Base-by-base conservation (phyloP, 2,797 vertebrate genomes). In the Anisognathus igniventris region DNA sequence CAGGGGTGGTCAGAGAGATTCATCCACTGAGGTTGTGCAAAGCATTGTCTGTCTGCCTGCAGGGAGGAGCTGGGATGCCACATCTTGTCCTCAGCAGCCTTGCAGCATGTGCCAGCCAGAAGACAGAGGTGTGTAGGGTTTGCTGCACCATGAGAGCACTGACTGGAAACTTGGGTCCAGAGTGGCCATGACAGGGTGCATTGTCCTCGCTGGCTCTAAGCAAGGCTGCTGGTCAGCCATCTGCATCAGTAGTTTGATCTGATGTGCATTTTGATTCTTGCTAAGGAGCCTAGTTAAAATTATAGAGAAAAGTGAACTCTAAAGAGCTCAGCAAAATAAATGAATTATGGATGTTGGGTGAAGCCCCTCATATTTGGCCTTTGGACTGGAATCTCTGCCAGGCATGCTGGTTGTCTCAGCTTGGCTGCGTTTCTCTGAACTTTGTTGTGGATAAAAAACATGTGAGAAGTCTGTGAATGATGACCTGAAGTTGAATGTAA, bases 141-240 rank as follows among this genome's bases (percentile, higher is more conserved):
- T 82, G 37, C 40, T 81, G 44, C 6, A 12, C 3, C 0, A 7
- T 31, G 10, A 33, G 28, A 71, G 13, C n/a, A 3, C 4, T 1
- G 1, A 3, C 47, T 62, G 40, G 71, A 40, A 25, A 1, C 4
- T 1, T 5, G 2, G 11, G 35, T 81, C 44, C 33, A 6, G 40
- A 56, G 60, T 2, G 10, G 4, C 24, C 13, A 0, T n/a, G 28
- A 20, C 40, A 39, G 9, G 18, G 10, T 44, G 5, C 0, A 0
- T 50, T 86, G 74, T 75, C 30, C 58, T 65, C 0, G 0, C 47
- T 4, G 3, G 14, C 44, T 79, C 27, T 48, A 42, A 48, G 44
- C 51, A 33, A 53, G 33, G 48, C 23, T 88, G 15, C 31, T 73
- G 53, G 21, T 73, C 71, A 75, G 51, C 70, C 21, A 5, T 56